Percentiles rank a stretch among this genome's conserved stretches.
Conservation (phyloP, 1,140 invertebrate genomes). For the Reticulitermes speratus region DNA sequence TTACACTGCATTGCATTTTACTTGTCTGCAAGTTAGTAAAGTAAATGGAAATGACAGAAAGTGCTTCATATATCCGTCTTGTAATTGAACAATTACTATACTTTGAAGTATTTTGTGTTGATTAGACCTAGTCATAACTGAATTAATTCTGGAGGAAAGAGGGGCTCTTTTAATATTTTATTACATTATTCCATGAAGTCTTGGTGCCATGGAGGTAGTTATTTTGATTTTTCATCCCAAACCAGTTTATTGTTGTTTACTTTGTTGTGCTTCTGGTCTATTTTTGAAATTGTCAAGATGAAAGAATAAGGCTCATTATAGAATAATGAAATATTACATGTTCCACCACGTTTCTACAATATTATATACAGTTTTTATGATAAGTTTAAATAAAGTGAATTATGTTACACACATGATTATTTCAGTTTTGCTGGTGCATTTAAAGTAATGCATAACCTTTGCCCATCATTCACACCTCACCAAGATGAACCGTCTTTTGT, state of each 20-base stretch:
- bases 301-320: not conserved
- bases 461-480: too few relatives aligned
- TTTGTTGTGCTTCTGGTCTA: not conserved
- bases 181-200: conserved; percentile 13
- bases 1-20: not conserved
- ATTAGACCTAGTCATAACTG: conserved; percentile 15
- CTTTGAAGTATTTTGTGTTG: conserved; percentile 5
- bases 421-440: not conserved
- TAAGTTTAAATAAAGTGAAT: conserved; percentile 17
- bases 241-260: not conserved
- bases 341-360: not conserved
- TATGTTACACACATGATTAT: not conserved
- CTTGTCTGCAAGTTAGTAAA: not conserved
- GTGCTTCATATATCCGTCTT: not conserved
- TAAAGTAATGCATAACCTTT: not conserved
- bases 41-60: not conserved
- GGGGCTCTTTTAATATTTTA: not conserved
- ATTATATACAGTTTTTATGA: conserved; percentile 10
- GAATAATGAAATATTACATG: not conserved
- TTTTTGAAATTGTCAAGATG: not conserved
- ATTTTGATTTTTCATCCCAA: not conserved
- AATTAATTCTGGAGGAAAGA: not conserved
- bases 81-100: not conserved
- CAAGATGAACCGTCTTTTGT: too few relatives aligned
- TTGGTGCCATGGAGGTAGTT: conserved; percentile 3